Base-by-base conservation (phyloP, 2,113 vertebrate genomes). In the Rostratula benghalensis region DNA sequence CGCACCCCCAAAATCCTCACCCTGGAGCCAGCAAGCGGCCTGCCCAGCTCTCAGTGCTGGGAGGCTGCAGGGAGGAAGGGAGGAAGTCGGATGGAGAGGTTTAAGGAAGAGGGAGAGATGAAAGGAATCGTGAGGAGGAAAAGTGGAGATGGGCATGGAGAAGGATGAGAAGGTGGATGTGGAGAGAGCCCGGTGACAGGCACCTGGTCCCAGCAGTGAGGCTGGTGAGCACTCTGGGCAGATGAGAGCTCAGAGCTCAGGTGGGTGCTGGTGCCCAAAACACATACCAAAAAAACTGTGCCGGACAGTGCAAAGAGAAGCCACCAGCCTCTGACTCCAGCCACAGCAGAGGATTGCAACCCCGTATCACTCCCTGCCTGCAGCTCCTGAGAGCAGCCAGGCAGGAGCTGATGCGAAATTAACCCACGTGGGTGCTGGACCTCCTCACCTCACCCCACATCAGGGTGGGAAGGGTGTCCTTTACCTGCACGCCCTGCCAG, bases 131-230 rank as follows among this genome's bases (percentile, higher is more conserved):
- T 33, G 61, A 48, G 37, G 31, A 50, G 24, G 22, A 43, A 48
- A 82, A 53, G 15, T 1, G 1, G 56, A 65, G 31, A 20, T 8
- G 18, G 56, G 14, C 37, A 27, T 15, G 21, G 41, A 68, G 22
- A 4, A 13, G 33, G 27, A 28, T 1, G 9, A 64, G 59, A 53
- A 56, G 31, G 31, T n/a, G 12, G 37, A 16, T 27, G 8, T n/a
- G 45, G 24, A 60, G 51, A 30, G 84, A 82, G 56, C 54, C 33
- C 54, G 45, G 51, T 3, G 25, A 35, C 11, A 22, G 20, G 41
- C 1, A 0, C 13, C 48, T 21, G 50, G 30, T 30, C 9, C 24
- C 1, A 0, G 37, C 0, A 3, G 22, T 0, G 2, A 79, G 60
- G 50, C 33, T 2, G 4, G 71, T 0, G 3, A 54, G 51, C 0